Conservation (phyloP, 2,797 vertebrate species). For the Discoglossus pictus region DNA sequence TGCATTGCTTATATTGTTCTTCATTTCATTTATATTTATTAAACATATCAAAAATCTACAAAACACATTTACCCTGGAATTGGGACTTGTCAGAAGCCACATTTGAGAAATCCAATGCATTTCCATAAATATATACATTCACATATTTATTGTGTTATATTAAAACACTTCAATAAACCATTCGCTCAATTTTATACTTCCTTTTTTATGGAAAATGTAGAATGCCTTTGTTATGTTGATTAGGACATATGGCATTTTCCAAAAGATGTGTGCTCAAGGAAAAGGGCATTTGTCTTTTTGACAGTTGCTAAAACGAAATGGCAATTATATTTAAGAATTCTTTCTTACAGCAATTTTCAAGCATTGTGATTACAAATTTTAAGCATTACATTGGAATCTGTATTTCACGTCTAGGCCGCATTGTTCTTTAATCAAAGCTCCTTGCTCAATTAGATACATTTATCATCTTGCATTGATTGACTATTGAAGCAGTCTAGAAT, state of each 20-base stretch:
- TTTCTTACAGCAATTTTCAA: slow-evolving; percentile 17
- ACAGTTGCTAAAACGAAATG: slow-evolving; percentile 18
- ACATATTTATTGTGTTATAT: neutral
- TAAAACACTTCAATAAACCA: neutral
- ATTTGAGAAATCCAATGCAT: neutral
- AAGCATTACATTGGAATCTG: slow-evolving; percentile 8
- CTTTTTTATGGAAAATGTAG: neutral
- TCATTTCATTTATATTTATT: neutral
- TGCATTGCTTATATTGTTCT: no score
- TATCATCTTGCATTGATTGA: slow-evolving; percentile 32
- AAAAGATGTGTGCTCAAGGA: slow-evolving; percentile 4
- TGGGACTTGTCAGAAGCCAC: neutral
- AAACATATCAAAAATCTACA: neutral
- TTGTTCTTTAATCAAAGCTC: slow-evolving; percentile 39
- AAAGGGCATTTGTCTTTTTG: slow-evolving; percentile 12
- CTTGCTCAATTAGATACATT: slow-evolving; percentile 40
- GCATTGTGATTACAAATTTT: slow-evolving; percentile 35
- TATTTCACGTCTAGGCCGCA: slow-evolving; percentile 25
- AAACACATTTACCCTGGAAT: neutral
- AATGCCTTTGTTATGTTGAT: slow-evolving; percentile 13
- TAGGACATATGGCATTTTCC: neutral
- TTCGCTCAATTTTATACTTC: neutral
- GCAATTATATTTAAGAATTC: slow-evolving; percentile 30
- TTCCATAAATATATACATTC: neutral
- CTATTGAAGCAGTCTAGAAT: slow-evolving; percentile 30